Evolutionary conservation across 2,113 vertebrate species (phyloP).

Genomic region (Synodontis membranacea): DNA sequence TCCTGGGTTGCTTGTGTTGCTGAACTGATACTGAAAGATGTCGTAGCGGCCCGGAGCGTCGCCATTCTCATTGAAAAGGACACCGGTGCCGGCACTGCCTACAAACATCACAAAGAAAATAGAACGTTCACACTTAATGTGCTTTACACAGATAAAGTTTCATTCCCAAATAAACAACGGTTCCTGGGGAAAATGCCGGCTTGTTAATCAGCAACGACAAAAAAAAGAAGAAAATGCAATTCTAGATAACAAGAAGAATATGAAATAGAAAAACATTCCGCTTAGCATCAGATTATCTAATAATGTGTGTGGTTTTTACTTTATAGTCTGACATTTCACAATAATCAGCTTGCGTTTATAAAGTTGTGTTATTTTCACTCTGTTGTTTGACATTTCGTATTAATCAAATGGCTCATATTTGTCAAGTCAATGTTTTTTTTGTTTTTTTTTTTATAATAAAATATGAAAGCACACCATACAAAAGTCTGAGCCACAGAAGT

Average conservation of each 20-base stretch:
- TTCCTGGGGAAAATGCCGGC: background rate
- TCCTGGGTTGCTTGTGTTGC: conserved; percentile 78
- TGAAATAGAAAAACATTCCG: background rate
- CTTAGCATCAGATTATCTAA: background rate
- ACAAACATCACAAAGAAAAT: conserved; percentile 28
- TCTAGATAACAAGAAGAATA: background rate
- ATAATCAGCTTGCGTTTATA: background rate
- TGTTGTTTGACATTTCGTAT: background rate
- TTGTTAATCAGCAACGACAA: background rate
- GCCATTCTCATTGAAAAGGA: conserved; percentile 89
- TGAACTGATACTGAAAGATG: conserved; percentile 91
- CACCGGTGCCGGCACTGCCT: conserved; percentile 88
- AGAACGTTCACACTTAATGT: background rate
- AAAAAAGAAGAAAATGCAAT: background rate
- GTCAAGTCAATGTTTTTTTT: background rate
- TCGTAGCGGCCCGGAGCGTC: conserved; percentile 90
- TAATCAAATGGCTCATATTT: background rate
- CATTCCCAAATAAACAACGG: background rate
- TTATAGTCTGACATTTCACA: background rate
- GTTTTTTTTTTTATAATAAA: too few species aligned
- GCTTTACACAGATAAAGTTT: background rate
- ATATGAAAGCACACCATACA: background rate
- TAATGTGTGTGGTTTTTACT: background rate
- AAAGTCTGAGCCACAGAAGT: background rate
- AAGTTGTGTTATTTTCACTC: background rate